Evolutionary conservation across 2,113 vertebrate genomes (phyloP).

Genomic region (Myocastor coypus): DNA sequence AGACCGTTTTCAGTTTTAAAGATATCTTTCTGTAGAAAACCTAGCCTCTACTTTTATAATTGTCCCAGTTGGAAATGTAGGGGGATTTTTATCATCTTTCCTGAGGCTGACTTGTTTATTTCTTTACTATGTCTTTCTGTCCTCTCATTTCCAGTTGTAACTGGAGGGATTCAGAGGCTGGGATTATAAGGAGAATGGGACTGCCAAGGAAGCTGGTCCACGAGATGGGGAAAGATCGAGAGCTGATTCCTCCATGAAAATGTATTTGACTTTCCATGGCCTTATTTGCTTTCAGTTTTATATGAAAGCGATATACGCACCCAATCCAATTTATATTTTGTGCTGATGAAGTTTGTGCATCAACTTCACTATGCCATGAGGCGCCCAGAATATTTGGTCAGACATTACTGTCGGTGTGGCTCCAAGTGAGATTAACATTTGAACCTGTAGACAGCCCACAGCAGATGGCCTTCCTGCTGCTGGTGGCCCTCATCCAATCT

Average conservation of each 20-base stretch:
- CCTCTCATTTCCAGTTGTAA: not conserved
- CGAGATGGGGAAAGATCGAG: not conserved
- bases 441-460: not conserved
- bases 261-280: not conserved
- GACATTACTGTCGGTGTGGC: not conserved
- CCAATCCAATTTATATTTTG: not conserved
- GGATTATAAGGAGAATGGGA: not conserved
- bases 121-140: not conserved
- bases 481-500: not conserved
- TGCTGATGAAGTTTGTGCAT: not conserved
- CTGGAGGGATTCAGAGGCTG: not conserved
- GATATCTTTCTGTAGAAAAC: not conserved
- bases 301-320: not conserved
- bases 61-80: not conserved
- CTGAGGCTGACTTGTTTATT: not conserved
- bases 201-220: not conserved
- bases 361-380: not conserved
- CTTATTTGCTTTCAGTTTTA: conserved; percentile 49
- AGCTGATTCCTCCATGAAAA: not conserved
- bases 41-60: not conserved
- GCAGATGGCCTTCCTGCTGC: not conserved
- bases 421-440: not conserved
- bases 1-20: not conserved
- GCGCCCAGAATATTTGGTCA: not conserved
- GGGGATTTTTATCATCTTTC: not conserved